phyloP scores from a whole-genome alignment of 2,113 vertebrate genomes.

The Ceyx cyanopectus region DNA sequence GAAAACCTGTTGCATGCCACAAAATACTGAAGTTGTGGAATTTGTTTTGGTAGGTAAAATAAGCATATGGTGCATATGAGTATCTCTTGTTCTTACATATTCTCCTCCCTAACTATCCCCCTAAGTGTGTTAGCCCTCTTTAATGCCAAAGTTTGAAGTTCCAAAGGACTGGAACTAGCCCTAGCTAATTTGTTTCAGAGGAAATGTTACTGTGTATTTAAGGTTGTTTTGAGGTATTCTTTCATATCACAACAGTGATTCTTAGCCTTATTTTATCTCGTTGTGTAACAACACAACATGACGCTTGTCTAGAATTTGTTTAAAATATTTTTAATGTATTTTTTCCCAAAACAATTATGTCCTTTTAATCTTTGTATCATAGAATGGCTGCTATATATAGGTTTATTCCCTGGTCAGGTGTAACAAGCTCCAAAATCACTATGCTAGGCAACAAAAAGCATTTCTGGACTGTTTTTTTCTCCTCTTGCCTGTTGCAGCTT shows the following conservation, averaged over 20 bases:
- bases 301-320: neutral
- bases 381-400: neutral
- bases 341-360: neutral
- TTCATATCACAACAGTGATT: neutral
- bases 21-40: constrained; percentile 37
- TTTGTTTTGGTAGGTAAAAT: constrained; percentile 66
- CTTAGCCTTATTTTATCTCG: neutral
- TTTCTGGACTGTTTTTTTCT: neutral
- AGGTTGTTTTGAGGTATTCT: neutral
- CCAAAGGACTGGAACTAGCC: neutral
- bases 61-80: neutral
- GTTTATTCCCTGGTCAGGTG: neutral
- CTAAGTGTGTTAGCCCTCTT: neutral
- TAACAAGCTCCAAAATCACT: neutral
- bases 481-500: neutral
- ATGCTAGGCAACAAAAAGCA: neutral
- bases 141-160: neutral
- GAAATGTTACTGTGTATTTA: neutral
- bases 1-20: constrained; percentile 51
- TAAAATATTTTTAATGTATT: neutral
- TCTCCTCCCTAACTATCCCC: neutral
- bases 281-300: neutral
- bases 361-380: neutral
- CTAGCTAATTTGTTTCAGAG: neutral
- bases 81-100: neutral